phyloP scores from a whole-genome alignment of 23 tunicate species.

The Halocynthia roretzi region DNA sequence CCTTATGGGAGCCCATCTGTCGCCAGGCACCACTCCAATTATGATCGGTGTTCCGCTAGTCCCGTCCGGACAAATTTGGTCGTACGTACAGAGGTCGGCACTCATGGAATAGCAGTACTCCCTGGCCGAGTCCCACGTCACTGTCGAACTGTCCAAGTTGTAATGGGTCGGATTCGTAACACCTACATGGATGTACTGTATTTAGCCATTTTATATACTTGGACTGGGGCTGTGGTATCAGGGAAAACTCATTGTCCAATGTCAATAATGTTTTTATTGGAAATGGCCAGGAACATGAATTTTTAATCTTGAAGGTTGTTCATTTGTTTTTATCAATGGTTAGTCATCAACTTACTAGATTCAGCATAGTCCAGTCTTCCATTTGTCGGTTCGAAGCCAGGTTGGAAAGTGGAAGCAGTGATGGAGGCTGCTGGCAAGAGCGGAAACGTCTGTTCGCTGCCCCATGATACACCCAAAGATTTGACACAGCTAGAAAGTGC shows the following conservation, averaged over 20 bases:
- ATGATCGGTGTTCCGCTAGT: conserved; percentile 32
- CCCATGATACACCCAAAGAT: conserved; percentile 48
- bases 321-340: no score
- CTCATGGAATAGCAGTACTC: conserved; percentile 30
- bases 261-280: no score
- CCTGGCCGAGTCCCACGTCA: conserved; percentile 41
- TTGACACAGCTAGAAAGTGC: conserved; percentile 30
- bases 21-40: conserved; percentile 38
- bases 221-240: no score
- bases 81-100: conserved; percentile 26
- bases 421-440: conserved; percentile 27
- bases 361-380: conserved; percentile 55
- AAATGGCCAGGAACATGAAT: no score
- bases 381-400: conserved; percentile 48
- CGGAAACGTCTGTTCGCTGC: conserved; percentile 25
- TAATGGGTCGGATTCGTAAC: background rate
- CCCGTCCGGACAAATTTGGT: conserved; percentile 38
- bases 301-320: no score
- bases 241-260: no score
- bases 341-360: conserved; percentile 21
- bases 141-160: background rate
- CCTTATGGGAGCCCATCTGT: conserved; percentile 75
- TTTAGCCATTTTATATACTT: no score
- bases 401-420: conserved; percentile 43
- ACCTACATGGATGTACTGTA: background rate